Evolutionary conservation across 1,140 invertebrate genomes (phyloP).

Genomic region (Tetramorium simillimum): DNA sequence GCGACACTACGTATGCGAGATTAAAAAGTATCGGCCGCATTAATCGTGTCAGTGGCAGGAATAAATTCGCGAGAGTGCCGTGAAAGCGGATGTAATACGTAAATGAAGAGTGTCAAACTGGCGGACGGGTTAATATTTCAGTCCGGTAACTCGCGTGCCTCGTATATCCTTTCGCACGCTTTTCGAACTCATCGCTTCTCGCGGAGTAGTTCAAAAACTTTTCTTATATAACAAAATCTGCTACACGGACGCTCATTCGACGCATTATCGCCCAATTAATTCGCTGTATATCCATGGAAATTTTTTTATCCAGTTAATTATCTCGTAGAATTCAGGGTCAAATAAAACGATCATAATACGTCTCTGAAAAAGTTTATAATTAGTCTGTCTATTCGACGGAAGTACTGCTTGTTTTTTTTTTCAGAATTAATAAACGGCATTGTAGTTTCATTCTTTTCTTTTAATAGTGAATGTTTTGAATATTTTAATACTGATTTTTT

Average conservation of each 20-base stretch:
- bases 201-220: constrained; percentile 5
- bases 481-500: neutral
- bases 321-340: neutral
- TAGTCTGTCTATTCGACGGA: neutral
- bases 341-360: constrained; percentile 14
- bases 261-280: neutral
- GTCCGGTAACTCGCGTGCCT: constrained; percentile 18
- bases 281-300: neutral
- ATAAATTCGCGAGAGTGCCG: constrained; percentile 20
- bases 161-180: constrained; percentile 2
- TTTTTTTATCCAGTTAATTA: constrained; percentile 21
- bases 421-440: constrained; percentile 6
- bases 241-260: neutral
- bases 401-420: neutral
- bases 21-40: constrained; percentile 50
- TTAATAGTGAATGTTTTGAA: neutral
- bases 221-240: neutral
- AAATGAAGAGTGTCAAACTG: constrained; percentile 49
- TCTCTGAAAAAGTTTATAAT: constrained; percentile 24
- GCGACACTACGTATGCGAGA: constrained; percentile 7
- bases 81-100: constrained; percentile 22
- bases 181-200: constrained; percentile 3
- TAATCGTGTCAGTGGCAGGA: constrained; percentile 29
- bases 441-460: neutral
- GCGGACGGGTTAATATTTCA: constrained; percentile 40